Percentiles rank a stretch among this genome's conserved stretches.
Evolutionary conservation across 2,113 vertebrate species (phyloP).

Genomic region (Centropus bengalensis): DNA sequence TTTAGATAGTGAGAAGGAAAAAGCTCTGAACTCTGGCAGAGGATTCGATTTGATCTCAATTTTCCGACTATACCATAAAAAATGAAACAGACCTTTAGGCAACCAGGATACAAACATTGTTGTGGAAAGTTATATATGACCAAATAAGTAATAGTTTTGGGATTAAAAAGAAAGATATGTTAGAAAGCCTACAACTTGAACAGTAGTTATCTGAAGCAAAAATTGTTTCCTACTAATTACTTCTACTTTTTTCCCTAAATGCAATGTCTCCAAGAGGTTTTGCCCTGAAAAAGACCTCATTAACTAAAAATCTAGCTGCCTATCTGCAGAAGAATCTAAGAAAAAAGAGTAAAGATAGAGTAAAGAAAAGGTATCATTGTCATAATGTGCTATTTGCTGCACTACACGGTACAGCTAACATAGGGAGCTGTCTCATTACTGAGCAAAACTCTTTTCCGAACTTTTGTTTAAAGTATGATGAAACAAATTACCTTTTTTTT

Average conservation of each 20-base stretch:
- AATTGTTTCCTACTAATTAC: background rate
- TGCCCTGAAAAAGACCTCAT: background rate
- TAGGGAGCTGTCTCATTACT: background rate
- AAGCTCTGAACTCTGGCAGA: background rate
- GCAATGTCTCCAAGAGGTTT: background rate
- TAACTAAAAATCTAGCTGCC: background rate
- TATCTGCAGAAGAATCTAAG: background rate
- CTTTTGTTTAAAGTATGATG: background rate
- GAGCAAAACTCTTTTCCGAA: background rate
- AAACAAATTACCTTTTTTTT: background rate
- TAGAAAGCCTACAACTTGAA: background rate
- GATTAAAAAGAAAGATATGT: background rate
- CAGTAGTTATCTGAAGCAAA: background rate
- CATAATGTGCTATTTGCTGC: background rate
- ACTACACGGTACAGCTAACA: background rate
- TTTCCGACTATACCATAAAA: background rate
- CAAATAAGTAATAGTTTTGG: background rate
- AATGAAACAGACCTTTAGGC: background rate
- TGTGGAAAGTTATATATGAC: background rate
- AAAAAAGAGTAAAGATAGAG: background rate
- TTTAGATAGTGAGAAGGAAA: background rate
- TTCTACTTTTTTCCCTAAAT: background rate
- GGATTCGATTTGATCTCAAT: background rate
- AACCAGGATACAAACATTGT: background rate
- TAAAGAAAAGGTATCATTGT: background rate